Evolutionary conservation across 2,797 vertebrate species (phyloP).

Genomic region (Pseudocheirus occidentalis): DNA sequence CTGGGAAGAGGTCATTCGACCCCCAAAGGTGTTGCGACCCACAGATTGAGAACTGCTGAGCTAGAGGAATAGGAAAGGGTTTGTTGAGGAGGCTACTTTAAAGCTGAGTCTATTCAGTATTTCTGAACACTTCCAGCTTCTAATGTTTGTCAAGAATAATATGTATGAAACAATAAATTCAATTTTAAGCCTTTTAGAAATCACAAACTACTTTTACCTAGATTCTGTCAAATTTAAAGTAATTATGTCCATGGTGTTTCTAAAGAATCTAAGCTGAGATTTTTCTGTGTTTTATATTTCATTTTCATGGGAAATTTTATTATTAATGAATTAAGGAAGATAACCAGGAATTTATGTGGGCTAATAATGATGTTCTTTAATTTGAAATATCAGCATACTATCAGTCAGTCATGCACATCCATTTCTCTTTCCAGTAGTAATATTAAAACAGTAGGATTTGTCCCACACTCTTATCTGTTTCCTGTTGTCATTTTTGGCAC

Average conservation of each 20-base stretch:
- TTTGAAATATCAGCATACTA: not conserved
- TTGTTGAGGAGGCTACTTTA: not conserved
- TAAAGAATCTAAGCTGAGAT: not conserved
- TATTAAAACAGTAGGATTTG: not conserved
- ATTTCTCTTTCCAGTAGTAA: not conserved
- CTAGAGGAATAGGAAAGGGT: not conserved
- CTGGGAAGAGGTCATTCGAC: too few relatives aligned
- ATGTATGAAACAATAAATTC: not conserved
- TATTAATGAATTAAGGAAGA: constrained; percentile 15
- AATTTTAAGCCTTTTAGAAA: not conserved
- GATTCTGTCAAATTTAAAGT: not conserved
- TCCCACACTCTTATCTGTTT: not conserved
- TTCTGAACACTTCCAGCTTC: not conserved
- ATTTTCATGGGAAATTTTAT: constrained; percentile 10
- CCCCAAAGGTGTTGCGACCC: too few relatives aligned
- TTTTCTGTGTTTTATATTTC: constrained; percentile 10
- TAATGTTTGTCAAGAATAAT: not conserved
- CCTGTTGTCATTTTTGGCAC: not conserved
- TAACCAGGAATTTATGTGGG: not conserved
- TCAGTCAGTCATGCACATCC: not conserved
- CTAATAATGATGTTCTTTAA: not conserved
- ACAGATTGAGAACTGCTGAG: too few relatives aligned
- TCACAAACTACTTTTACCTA: not conserved
- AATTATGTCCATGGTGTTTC: not conserved
- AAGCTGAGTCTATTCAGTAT: not conserved